phyloP scores from a whole-genome alignment of 2,113 vertebrate genomes.

The Tetrax tetrax region DNA sequence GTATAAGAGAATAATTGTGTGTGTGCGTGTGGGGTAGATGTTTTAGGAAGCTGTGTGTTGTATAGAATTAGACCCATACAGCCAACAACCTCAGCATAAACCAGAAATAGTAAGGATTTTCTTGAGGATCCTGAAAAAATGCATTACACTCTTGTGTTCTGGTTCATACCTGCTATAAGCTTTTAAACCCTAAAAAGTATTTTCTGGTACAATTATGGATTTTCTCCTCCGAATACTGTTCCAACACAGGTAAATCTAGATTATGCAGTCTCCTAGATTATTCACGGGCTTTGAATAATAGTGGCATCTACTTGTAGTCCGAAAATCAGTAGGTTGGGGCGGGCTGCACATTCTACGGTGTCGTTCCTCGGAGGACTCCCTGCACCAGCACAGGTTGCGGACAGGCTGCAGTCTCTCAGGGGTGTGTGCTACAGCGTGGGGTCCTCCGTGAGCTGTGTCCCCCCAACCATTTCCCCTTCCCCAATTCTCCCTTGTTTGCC shows the following conservation, averaged over 20 bases:
- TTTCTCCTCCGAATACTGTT: neutral
- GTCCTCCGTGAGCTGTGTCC: no score
- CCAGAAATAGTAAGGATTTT: neutral
- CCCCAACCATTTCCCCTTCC: neutral
- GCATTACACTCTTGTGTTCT: neutral
- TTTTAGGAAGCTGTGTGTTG: neutral
- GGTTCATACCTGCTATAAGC: neutral
- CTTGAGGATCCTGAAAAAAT: neutral
- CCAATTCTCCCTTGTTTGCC: neutral
- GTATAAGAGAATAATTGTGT: neutral
- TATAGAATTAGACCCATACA: neutral
- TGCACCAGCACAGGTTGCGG: accelerated
- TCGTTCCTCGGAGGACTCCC: neutral
- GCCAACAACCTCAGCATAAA: neutral
- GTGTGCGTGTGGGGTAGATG: neutral
- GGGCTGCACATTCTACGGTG: neutral
- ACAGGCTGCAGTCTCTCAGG: neutral
- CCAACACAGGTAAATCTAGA: neutral
- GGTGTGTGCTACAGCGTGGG: neutral
- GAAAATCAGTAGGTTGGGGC: neutral
- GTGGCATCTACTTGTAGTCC: neutral
- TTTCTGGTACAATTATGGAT: neutral
- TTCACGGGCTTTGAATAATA: neutral
- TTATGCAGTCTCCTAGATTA: neutral
- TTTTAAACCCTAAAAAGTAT: neutral